Conservation (phyloP, 2,797 vertebrate genomes). For the Galagoides demidoff region DNA sequence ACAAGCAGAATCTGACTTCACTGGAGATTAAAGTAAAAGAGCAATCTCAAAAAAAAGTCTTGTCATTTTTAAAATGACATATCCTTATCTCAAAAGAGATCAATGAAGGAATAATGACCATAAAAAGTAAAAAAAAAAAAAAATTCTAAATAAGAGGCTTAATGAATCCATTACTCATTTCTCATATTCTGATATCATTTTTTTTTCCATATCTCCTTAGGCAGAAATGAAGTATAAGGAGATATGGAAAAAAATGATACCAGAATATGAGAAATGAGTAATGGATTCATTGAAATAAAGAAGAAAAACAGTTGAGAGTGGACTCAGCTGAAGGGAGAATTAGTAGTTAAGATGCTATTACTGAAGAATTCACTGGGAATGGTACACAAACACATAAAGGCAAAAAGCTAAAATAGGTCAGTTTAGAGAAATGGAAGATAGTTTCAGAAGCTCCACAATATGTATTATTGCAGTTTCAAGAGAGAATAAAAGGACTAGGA, state of each 20-base stretch:
- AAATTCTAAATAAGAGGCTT: constrained; percentile 20
- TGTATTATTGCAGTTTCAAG: background rate
- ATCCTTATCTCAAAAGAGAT: background rate
- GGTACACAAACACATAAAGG: background rate
- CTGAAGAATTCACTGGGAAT: background rate
- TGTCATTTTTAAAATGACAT: background rate
- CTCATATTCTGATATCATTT: too few species aligned
- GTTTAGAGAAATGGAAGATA: background rate
- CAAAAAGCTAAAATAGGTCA: background rate
- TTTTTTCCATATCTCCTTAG: too few species aligned
- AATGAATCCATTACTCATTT: too few species aligned
- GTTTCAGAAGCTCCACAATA: background rate
- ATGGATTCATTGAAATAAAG: background rate
- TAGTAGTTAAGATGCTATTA: background rate
- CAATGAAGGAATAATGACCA: background rate
- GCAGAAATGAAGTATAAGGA: background rate
- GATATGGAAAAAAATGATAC: background rate
- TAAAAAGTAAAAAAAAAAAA: background rate
- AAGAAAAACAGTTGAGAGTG: background rate
- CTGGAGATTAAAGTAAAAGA: constrained; percentile 15
- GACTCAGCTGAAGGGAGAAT: background rate
- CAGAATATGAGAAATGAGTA: background rate
- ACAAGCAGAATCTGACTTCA: background rate
- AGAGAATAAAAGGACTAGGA: background rate
- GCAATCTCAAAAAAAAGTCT: background rate